phyloP scores from a whole-genome alignment of 2,888 invertebrate genomes.

The Hemistola chrysoprasaria region DNA sequence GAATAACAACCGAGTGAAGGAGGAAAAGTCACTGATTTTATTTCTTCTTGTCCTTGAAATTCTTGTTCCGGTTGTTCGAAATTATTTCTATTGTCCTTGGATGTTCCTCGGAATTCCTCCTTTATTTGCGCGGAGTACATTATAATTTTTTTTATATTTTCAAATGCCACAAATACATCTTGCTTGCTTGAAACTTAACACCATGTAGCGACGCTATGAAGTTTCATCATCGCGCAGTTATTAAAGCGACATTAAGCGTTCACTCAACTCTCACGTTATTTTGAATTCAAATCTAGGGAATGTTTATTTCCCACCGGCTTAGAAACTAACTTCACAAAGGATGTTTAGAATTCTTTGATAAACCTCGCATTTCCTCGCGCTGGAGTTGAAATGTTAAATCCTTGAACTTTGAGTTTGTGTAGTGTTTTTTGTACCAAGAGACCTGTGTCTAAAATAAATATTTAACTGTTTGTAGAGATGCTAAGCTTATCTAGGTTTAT shows the following conservation, averaged over 20 bases:
- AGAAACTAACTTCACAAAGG: slow-evolving; percentile 14
- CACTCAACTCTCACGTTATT: slow-evolving; percentile 26
- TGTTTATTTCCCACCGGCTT: slow-evolving; percentile 10
- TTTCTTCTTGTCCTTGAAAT: slow-evolving; percentile 12
- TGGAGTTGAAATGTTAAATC: slow-evolving; percentile 3
- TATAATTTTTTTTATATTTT: too few relatives aligned
- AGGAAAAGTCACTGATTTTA: slow-evolving; percentile 16
- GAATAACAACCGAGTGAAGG: slow-evolving; percentile 8
- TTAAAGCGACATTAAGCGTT: slow-evolving; percentile 31
- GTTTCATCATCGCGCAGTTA: slow-evolving; percentile 25
- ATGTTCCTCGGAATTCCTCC: slow-evolving; percentile 19
- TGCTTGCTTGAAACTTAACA: slow-evolving; percentile 4
- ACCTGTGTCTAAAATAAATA: too few relatives aligned
- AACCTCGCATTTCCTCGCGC: slow-evolving; percentile 3
- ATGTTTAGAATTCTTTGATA: slow-evolving; percentile 9
- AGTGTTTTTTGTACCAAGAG: too few relatives aligned
- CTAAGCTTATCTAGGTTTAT: too few relatives aligned
- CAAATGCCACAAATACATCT: not conserved
- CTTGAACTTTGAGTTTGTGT: slow-evolving; percentile 12
- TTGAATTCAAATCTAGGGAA: slow-evolving; percentile 10
- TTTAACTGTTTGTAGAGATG: not conserved
- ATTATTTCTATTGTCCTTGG: slow-evolving; percentile 3
- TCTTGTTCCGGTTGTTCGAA: slow-evolving; percentile 3
- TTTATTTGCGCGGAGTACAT: slow-evolving; percentile 4
- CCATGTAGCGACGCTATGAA: slow-evolving; percentile 28